Evolutionary conservation across 2,113 vertebrate genomes (phyloP), one percentile per base, ranked within the genome.

Genomic region (Chlamydotis undulata): DNA sequence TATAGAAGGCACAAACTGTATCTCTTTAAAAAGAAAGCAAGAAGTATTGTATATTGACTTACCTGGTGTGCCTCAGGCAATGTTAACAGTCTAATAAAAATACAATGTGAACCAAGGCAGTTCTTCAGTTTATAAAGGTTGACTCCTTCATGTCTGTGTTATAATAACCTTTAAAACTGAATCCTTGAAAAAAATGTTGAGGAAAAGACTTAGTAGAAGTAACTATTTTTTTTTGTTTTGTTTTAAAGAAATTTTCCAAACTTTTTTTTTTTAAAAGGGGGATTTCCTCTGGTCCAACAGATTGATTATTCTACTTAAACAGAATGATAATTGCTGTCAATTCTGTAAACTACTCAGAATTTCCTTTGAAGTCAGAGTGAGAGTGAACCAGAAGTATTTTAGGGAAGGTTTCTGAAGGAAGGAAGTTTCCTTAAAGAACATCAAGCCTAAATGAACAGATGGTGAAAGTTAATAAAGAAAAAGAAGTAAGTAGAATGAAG

Each of bases 191-290:
- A 69, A 69, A 45, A 56, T 0, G 0, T 33, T 35, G 29, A 12
- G 6, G 12, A 21, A 87, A 87, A 49, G 17, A 17, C 2, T 11
- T n/a, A 9, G 4, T 37, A 52, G 25, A 70, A 69, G 3, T 43
- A 68, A 9, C 22, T 33, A 9, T 35, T 19, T 21, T 41, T 23
- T 41, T 35, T n/a, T 33, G 9, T 37, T 37, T 37, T 37, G 37
- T 59, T 68, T 35, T 4, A 9, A 17, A 63, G 2, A 3, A 31
- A 19, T 2, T 23, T 83, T 56, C 2, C 52, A 45, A 31, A 25
- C 4, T 19, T 10, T 26, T 17, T 25, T 41, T 25, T 9, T 7
- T 52, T 39, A 3, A 14, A 25, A 16, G 10, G 7, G 1, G 2
- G 0, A 17, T 71, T 83, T 89, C 4, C 8, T 86, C 23, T 79